Evolutionary conservation across 2,888 invertebrate species (phyloP).

Genomic region (Keiferia lycopersicella): DNA sequence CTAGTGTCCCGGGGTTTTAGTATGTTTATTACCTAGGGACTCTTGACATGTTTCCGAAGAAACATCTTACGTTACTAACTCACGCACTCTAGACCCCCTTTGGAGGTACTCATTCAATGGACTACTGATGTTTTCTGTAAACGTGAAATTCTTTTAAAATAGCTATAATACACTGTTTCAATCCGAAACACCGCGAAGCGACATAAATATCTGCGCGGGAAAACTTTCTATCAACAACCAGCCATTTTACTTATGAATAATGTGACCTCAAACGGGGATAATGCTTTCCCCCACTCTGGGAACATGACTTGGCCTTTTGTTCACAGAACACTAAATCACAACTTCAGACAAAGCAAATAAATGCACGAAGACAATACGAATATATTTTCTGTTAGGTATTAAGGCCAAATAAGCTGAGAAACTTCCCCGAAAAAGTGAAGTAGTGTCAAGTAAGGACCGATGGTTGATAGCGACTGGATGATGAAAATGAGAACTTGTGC

Average conservation of each 20-base stretch:
- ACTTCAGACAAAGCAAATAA: conserved; percentile 32
- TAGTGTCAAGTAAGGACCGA: too few species aligned
- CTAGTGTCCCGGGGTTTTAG: too few species aligned
- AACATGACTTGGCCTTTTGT: conserved; percentile 31
- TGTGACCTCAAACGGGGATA: conserved; percentile 30
- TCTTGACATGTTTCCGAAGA: too few species aligned
- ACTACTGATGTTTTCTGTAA: too few species aligned
- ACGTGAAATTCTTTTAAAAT: neutral
- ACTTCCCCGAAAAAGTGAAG: too few species aligned
- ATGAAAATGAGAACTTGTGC: too few species aligned
- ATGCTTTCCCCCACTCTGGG: conserved; percentile 25
- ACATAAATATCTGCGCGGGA: conserved; percentile 2
- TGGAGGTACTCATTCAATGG: too few species aligned
- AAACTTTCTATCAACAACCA: conserved; percentile 25
- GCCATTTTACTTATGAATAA: conserved; percentile 28
- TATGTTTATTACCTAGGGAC: too few species aligned
- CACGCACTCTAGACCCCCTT: too few species aligned
- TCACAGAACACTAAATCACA: conserved; percentile 30
- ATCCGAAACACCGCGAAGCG: neutral
- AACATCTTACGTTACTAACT: too few species aligned
- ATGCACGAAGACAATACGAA: conserved; percentile 28
- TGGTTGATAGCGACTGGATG: too few species aligned
- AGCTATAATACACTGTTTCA: neutral
- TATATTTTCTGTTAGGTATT: conserved; percentile 23
- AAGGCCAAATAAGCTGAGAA: too few species aligned